These are phyloP conservation scores for Hassar affinis DNA, from an alignment of 2,113 vertebrate species.

Conservation along the genomic window DNA sequence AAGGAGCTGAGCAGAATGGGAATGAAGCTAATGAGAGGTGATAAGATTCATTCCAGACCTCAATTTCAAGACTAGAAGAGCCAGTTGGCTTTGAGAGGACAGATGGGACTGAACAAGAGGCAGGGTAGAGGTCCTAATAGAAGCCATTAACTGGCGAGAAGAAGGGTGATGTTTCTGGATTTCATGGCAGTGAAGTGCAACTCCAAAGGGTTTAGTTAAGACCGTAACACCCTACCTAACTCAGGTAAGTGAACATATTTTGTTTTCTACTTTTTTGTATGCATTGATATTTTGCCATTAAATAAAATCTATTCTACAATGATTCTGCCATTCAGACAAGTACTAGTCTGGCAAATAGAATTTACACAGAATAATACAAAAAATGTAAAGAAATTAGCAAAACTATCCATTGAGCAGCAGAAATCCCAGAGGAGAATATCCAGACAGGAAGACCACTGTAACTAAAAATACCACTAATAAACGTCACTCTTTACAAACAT, in stretches of 20 bases:
- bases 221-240: background rate
- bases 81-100: constrained; percentile 57
- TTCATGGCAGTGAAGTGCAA: constrained; percentile 50
- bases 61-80: constrained; percentile 71
- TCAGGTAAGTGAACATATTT: constrained; percentile 6
- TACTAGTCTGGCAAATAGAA: background rate
- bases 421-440: background rate
- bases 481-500: background rate
- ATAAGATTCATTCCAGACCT: constrained; percentile 71
- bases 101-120: constrained; percentile 48
- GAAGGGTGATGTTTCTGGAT: constrained; percentile 47
- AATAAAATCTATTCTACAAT: background rate
- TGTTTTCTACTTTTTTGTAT: constrained; percentile 22
- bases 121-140: constrained; percentile 61
- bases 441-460: background rate
- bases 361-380: background rate
- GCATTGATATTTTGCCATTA: constrained; percentile 19
- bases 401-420: background rate
- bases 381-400: background rate
- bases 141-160: constrained; percentile 61
- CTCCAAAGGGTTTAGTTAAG: constrained; percentile 50
- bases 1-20: constrained; percentile 60
- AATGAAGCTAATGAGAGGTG: constrained; percentile 72
- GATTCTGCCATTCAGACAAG: background rate
- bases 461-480: background rate